Conservation (phyloP, 53 echinoderm and acorn worm genomes). For the Stichopus horrens region DNA sequence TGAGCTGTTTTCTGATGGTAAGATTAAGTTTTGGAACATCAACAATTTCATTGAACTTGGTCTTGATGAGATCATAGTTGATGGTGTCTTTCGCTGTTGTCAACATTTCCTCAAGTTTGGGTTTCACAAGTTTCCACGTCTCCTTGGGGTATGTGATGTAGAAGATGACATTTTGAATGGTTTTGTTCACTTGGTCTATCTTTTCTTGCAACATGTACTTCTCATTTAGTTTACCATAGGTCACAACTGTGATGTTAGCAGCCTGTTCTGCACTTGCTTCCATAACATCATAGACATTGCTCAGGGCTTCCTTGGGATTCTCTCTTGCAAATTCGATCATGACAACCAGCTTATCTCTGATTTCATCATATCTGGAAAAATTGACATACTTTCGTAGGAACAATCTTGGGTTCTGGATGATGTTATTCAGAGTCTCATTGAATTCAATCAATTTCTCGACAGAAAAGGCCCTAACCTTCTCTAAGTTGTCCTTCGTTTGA, state of each 20-base stretch:
- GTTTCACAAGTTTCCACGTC: slow-evolving; percentile 56
- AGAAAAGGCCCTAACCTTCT: background rate
- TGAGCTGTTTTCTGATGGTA: slow-evolving; percentile 19
- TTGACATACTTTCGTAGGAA: slow-evolving; percentile 47
- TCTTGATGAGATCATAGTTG: slow-evolving; percentile 54
- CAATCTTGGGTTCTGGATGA: slow-evolving; percentile 44
- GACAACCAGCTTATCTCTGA: slow-evolving; percentile 43
- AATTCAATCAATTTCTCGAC: background rate
- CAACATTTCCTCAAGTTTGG: slow-evolving; percentile 15
- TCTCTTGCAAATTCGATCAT: slow-evolving; percentile 50
- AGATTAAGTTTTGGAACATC: slow-evolving; percentile 43
- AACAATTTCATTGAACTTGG: slow-evolving; percentile 42
- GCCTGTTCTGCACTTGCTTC: slow-evolving; percentile 33
- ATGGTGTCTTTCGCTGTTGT: slow-evolving; percentile 57
- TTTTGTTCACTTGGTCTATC: slow-evolving; percentile 18
- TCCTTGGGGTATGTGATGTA: slow-evolving; percentile 49
- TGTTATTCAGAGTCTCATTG: background rate
- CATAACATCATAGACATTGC: slow-evolving; percentile 22
- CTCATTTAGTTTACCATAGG: slow-evolving; percentile 13
- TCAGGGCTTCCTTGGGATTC: slow-evolving; percentile 48
- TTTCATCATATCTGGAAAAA: slow-evolving; percentile 38
- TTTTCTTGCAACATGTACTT: slow-evolving; percentile 40
- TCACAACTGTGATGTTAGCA: slow-evolving; percentile 4
- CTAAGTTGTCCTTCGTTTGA: slow-evolving; percentile 52
- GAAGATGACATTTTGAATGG: slow-evolving; percentile 40